Evolutionary conservation across 2,888 invertebrate species (phyloP).

Genomic region (Lepeophtheirus nordmannii): DNA sequence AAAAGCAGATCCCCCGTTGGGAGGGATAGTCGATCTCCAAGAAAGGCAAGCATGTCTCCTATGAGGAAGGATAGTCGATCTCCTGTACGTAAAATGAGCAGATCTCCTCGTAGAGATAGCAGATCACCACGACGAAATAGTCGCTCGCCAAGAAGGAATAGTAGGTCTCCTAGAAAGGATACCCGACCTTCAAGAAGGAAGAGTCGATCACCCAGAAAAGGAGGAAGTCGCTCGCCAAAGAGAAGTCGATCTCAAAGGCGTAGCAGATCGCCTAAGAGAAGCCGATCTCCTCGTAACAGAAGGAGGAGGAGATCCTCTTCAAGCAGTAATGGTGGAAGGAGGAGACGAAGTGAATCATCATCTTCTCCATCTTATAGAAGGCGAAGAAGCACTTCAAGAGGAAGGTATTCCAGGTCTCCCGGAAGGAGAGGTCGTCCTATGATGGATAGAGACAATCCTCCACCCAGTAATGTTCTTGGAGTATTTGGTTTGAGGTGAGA

Average conservation of each 20-base stretch:
- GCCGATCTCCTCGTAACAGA: not conserved
- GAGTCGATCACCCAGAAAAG: not conserved
- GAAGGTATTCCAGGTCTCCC: not conserved
- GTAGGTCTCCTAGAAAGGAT: not conserved
- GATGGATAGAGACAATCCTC: slow-evolving; percentile 1
- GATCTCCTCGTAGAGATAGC: not conserved
- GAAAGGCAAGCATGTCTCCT: not conserved
- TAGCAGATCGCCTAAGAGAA: not conserved
- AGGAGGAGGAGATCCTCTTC: not conserved
- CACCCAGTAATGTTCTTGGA: not conserved
- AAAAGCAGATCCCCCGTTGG: not conserved
- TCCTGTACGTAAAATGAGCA: not conserved
- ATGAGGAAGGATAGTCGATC: not conserved
- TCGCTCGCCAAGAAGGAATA: not conserved
- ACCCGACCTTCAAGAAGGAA: not conserved
- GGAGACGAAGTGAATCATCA: not conserved
- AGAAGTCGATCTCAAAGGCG: not conserved
- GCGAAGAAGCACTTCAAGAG: not conserved
- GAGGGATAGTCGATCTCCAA: not conserved
- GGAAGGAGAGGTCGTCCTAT: not conserved
- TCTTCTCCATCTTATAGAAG: not conserved
- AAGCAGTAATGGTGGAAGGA: not conserved
- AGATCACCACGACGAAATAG: not conserved
- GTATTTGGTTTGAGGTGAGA: slow-evolving; percentile 9
- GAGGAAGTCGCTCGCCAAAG: not conserved